phyloP scores from a whole-genome alignment of 2,113 vertebrate genomes.

The Aphelocoma coerulescens region DNA sequence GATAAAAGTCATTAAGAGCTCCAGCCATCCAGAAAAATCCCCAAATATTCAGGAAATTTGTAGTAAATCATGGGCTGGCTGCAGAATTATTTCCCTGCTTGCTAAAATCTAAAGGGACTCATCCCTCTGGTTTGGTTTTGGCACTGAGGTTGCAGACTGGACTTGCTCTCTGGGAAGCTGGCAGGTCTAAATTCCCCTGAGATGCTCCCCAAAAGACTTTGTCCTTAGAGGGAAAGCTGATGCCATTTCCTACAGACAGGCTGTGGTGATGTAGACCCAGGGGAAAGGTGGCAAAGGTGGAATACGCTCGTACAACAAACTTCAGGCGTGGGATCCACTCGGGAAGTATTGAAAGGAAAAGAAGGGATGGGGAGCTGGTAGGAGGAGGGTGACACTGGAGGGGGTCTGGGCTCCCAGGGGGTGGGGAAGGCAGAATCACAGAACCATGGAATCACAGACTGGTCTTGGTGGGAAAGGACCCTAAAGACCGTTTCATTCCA shows the following conservation, averaged over 20 bases:
- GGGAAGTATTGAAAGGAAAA: neutral
- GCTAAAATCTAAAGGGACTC: neutral
- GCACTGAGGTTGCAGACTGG: neutral
- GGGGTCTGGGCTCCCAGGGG: too few relatives aligned
- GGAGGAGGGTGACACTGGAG: neutral
- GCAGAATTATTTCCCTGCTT: neutral
- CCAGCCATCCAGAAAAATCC: neutral
- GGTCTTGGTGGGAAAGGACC: neutral
- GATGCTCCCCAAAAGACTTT: neutral
- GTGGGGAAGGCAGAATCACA: neutral
- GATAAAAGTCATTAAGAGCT: neutral
- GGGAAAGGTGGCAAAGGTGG: neutral
- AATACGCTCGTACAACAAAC: neutral
- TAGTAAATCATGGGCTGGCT: neutral
- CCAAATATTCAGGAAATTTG: neutral
- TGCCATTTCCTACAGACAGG: fast-evolving
- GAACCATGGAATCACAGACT: neutral
- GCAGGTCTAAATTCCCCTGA: neutral
- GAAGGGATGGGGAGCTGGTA: neutral
- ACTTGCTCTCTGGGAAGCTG: neutral
- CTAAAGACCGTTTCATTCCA: neutral
- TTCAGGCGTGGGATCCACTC: neutral
- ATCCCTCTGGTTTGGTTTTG: neutral
- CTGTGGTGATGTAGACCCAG: neutral
- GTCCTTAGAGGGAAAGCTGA: neutral